Evolutionary conservation across 2,113 vertebrate species (phyloP), one percentile per base, ranked within the genome.

Genomic region (Alethe castanea): DNA sequence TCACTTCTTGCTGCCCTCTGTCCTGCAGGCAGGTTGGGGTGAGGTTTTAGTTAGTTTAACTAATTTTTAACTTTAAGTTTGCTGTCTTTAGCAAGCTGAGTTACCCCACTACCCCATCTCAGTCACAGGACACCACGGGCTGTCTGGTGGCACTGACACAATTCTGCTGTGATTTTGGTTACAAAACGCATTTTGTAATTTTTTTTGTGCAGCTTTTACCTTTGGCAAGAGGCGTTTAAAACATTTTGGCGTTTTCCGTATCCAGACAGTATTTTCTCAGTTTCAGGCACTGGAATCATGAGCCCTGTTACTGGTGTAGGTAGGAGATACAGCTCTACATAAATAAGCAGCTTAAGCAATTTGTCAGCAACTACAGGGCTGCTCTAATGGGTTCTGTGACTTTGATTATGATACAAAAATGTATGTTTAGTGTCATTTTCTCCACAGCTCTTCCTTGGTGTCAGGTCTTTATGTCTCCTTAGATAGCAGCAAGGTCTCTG

Each of bases 81-180:
- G 48, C 48, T 50, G 26, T 9, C 25, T 50, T 50, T 50, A 50
- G 18, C 1, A 25, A 42, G 19, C 7, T 67, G 61, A 36, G 19
- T 52, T 33, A 33, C 3, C 1, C 9, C 5, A 2, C 11, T 66
- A n/a, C 6, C 25, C 5, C 45, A 44, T 20, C 44, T 72, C 38
- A 40, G 29, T 3, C 44, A 29, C n/a, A 35, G 38, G 29, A 42
- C 8, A 3, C 12, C 0, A 1, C 2, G 14, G 29, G 31, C 35
- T 57, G 5, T 56, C 31, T 24, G 15, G 18, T 24, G n/a, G 19
- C 53, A n/a, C 31, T 44, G n/a, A 11, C 3, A 4, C 9, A 52
- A n/a, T 26, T 53, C 62, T 67, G 10, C 23, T 50, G 24, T 36
- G 38, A 33, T 38, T 92, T 94, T 62, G 4, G 20, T 36, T 62